Percentiles rank a stretch among this genome's conserved stretches.
phyloP scores from a whole-genome alignment of 30 jellyfish, hydroid and myxozoan genomes.

The Chrysaora quinquecirrha region DNA sequence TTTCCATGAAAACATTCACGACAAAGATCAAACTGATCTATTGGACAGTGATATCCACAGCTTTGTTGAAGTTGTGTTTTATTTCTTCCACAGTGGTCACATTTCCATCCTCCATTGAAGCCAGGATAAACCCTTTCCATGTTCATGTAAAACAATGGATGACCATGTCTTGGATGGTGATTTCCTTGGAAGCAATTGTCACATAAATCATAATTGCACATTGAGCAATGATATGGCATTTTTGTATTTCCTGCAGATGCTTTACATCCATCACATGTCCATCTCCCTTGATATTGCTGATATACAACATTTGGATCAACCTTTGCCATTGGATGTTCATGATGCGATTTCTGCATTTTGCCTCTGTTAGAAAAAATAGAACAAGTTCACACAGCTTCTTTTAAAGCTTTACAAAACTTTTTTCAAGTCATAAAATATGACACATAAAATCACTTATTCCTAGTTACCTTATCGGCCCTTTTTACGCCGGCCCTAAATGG shows the following conservation, averaged over 20 bases:
- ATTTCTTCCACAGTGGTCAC: constrained; percentile 87
- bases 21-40: constrained; percentile 88
- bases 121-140: constrained; percentile 80
- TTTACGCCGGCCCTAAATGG: too few relatives aligned
- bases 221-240: constrained; percentile 81
- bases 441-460: too few relatives aligned
- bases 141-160: constrained; percentile 65
- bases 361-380: background rate
- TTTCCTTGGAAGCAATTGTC: constrained; percentile 66
- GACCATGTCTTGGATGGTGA: constrained; percentile 80
- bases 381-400: too few relatives aligned
- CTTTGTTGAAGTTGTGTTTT: constrained; percentile 43
- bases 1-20: constrained; percentile 85
- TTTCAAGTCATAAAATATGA: too few relatives aligned
- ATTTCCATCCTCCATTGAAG: constrained; percentile 86
- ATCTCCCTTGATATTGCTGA: constrained; percentile 71
- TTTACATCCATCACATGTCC: constrained; percentile 92
- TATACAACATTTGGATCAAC: constrained; percentile 85
- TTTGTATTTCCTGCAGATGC: constrained; percentile 31
- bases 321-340: constrained; percentile 73
- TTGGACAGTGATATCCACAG: constrained; percentile 84
- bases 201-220: constrained; percentile 78
- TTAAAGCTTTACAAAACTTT: too few relatives aligned
- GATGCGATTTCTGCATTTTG: constrained; percentile 55
- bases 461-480: too few relatives aligned